These are phyloP conservation scores for Melanocharis versteri DNA, from an alignment of 2,113 vertebrate genomes.

Conservation along the genomic window DNA sequence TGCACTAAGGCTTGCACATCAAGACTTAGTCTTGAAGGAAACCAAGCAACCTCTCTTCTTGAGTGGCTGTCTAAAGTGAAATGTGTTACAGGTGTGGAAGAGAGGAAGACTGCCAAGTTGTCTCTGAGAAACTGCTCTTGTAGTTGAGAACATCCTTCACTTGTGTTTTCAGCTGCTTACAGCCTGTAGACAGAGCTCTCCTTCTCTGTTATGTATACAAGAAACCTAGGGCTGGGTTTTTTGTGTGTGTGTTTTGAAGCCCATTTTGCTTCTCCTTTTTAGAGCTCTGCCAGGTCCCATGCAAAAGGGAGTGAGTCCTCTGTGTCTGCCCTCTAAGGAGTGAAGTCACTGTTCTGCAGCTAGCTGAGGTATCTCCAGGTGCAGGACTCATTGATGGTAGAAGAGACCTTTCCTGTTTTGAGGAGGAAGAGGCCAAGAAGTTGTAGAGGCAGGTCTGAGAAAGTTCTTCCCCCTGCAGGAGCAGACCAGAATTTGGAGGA, in stretches of 20 bases:
- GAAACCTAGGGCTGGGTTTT: neutral
- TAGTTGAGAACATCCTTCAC: neutral
- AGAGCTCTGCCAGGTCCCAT: neutral
- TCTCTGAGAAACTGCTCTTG: neutral
- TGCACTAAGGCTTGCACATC: neutral
- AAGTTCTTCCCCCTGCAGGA: neutral
- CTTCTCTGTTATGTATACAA: rapidly evolving
- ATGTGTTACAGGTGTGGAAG: neutral
- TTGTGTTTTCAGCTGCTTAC: neutral
- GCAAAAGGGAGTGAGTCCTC: neutral
- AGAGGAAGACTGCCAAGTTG: neutral
- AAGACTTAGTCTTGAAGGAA: neutral
- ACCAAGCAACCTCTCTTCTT: neutral
- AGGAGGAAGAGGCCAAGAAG: neutral
- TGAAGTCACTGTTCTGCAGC: neutral
- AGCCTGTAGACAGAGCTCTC: neutral
- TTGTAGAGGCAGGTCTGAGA: neutral
- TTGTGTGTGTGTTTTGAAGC: neutral
- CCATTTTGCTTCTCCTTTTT: neutral
- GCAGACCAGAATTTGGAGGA: neutral
- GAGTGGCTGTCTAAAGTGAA: neutral
- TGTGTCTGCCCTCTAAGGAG: neutral
- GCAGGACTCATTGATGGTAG: neutral
- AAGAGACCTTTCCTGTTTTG: neutral
- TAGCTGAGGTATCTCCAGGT: neutral